Conservation (phyloP, 2,113 vertebrate genomes). For the Podarcis raffonei region DNA sequence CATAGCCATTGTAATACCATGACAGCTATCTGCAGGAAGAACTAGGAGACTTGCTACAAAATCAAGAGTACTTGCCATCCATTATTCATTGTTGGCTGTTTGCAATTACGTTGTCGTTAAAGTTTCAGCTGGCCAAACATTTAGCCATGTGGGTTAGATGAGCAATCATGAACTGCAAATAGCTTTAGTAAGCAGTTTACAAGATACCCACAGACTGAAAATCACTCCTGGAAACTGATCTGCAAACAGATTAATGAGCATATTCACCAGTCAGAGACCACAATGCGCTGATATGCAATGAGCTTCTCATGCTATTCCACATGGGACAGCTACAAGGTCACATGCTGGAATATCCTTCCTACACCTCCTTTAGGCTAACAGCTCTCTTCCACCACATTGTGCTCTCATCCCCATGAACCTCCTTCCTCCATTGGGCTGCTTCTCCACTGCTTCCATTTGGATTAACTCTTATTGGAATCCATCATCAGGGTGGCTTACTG, state of each 20-base stretch:
- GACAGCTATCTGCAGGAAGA: background rate
- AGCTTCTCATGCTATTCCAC: background rate
- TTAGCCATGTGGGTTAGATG: background rate
- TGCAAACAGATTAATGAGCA: slow-evolving; percentile 3
- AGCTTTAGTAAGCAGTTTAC: slow-evolving; percentile 26
- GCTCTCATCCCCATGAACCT: background rate
- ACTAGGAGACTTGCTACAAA: background rate
- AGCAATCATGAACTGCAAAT: slow-evolving; percentile 12
- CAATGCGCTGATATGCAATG: background rate
- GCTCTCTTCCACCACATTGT: background rate
- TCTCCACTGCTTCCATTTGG: too few relatives aligned
- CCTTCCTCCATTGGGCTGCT: too few relatives aligned
- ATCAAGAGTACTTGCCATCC: background rate
- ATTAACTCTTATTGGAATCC: too few relatives aligned
- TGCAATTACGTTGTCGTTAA: slow-evolving; percentile 32
- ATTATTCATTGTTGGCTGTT: slow-evolving; percentile 32
- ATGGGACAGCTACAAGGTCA: background rate
- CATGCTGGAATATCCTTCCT: slow-evolving; percentile 1
- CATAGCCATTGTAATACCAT: background rate
- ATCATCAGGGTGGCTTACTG: too few relatives aligned
- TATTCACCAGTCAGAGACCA: background rate
- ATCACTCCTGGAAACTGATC: slow-evolving; percentile 3
- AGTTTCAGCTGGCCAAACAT: slow-evolving; percentile 34
- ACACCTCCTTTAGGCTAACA: background rate
- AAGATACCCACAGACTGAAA: background rate